Base-by-base conservation (phyloP, 1,140 invertebrate species). In the Geopemphigus sp. region DNA sequence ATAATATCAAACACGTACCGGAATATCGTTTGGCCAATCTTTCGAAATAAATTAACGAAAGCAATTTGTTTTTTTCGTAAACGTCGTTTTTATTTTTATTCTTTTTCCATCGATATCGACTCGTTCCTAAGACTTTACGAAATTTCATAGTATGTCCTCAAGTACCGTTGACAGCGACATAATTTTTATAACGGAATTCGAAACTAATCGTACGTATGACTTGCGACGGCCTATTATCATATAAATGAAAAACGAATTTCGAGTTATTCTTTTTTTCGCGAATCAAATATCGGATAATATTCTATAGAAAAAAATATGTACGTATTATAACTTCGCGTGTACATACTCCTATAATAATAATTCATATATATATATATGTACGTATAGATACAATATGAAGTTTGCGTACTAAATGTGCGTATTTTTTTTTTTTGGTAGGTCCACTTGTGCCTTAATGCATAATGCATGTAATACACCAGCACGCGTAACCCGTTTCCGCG, bases 401-500 rank as follows among this genome's bases (percentile, higher is more conserved):
- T 78, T 78, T 47, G 22, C 26, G 57, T 78, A 45, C 57, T 78
- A 50, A 22, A 63, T 59, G 29, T 39, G 32, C 8, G 8, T 39
- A 39, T 59, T 15, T 24, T 72, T 54, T 76, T 76, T 74, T 59
- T 61, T 57, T 2, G 56, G 74, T 61, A 63, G 73, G 74, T 78
- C 74, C 54, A 78, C 74, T 74, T 50, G 74, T 78, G 74, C 57
- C 57, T 63, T 78, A 78, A 78, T 78, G 74, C 74, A 78, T 78
- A 78, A 78, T 78, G 74, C 74, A 78, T 78, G 74, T 78, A 78
- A 78, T 78, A 78, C 17, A 63, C 39, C 14, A 50, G 74, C 74
- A 78, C 74, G 74, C 74, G 74, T 63, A 78, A 78, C 74, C 74
- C 73, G 74, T 78, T 78, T 78, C 74, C 74, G 74, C 57, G 74